Conservation (phyloP, 2,888 invertebrate species). For the Dynastes tityus region DNA sequence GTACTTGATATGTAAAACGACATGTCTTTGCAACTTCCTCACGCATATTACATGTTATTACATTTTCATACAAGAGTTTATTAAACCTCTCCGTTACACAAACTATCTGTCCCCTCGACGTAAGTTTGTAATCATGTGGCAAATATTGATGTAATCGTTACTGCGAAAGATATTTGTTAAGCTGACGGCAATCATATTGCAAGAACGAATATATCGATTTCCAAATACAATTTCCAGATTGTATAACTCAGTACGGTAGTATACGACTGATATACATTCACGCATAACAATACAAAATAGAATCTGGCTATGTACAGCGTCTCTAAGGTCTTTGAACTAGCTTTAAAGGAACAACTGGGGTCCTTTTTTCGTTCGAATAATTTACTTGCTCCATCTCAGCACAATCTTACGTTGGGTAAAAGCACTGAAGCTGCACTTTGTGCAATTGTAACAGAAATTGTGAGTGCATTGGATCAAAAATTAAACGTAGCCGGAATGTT, state of each 20-base stretch:
- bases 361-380: too few species aligned
- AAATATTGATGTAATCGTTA: conserved; percentile 41
- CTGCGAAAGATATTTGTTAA: conserved; percentile 29
- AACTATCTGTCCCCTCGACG: not conserved
- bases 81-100: conserved; percentile 31
- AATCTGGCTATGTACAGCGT: too few species aligned
- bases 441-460: too few species aligned
- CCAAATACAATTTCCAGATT: conserved; percentile 29
- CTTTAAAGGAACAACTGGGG: too few species aligned
- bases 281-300: too few species aligned
- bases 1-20: conserved; percentile 29
- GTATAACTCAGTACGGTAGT: not conserved
- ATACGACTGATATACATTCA: not conserved
- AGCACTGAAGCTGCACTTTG: too few species aligned
- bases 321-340: too few species aligned
- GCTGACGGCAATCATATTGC: conserved; percentile 30
- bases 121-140: conserved; percentile 25
- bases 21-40: conserved; percentile 22
- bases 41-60: conserved; percentile 19
- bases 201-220: conserved; percentile 7
- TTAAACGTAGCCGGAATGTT: too few species aligned
- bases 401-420: too few species aligned
- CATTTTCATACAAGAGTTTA: conserved; percentile 35
- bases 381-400: too few species aligned
- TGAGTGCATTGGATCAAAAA: too few species aligned